These are phyloP conservation scores for Meghimatium bilineatum DNA, from an alignment of 2,888 invertebrate genomes.

Conservation along the genomic window DNA sequence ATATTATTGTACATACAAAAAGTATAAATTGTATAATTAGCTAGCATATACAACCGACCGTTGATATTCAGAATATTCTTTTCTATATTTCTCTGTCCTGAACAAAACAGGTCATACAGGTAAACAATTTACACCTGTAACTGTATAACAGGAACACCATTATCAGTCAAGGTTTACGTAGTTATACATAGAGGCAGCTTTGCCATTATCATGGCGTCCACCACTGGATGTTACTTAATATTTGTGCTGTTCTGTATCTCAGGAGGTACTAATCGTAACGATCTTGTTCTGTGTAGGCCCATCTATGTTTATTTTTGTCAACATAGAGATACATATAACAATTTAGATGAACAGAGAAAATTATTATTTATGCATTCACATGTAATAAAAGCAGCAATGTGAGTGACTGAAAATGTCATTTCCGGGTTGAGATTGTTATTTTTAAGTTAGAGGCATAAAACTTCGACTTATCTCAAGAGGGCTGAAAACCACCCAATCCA, in stretches of 20 bases:
- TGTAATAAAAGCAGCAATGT: too few species aligned
- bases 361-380: too few species aligned
- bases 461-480: too few species aligned
- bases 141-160: neutral
- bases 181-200: slow-evolving; percentile 24
- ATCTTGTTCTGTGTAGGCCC: neutral
- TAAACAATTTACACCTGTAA: slow-evolving; percentile 22
- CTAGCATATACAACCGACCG: neutral
- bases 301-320: too few species aligned
- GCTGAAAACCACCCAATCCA: too few species aligned
- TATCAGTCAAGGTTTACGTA: neutral
- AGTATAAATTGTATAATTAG: too few species aligned
- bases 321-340: too few species aligned
- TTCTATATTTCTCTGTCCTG: neutral
- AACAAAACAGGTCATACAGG: slow-evolving; percentile 7
- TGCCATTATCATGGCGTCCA: neutral
- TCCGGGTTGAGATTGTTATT: neutral
- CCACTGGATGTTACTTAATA: neutral
- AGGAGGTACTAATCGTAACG: slow-evolving; percentile 22
- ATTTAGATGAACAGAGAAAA: too few species aligned
- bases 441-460: too few species aligned
- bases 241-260: slow-evolving; percentile 15
- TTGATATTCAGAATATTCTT: neutral
- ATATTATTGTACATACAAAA: neutral
- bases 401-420: neutral